Base-by-base conservation (phyloP, 2,888 invertebrate genomes). In the Pyrochroa serraticornis region DNA sequence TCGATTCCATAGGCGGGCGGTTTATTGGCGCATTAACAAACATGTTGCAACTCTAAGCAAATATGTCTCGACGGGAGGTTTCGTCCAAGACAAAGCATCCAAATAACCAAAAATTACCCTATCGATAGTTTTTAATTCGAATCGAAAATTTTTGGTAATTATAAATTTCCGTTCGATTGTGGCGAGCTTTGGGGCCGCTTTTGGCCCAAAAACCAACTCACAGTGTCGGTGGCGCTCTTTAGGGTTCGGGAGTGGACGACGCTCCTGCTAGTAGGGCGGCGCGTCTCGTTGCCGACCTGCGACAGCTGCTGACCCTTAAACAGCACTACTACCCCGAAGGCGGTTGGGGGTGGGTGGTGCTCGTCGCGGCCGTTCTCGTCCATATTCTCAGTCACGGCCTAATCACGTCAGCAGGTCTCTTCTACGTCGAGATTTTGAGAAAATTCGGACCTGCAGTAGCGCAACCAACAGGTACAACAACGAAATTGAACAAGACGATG, bases 301-400 rank as follows among this genome's bases (percentile, higher is more conserved):
- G 84, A 49, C 84, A 85, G 69, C 79, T 88, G 67, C 82, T 89
- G 52, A 88, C 88, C 6, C 82, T 89, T 65, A 87, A 89, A 65
- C 89, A 91, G 70, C 91, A 93, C 74, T 92, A 92, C 79, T 93
- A 92, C 78, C 92, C 92, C 32, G 93, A 93, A 79, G 92, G 92
- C 6, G 92, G 92, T 0, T 93, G 92, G 92, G 93, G 93, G 5
- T 93, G 92, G 91, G 85, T 91, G 48, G 87, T 93, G 47, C 83
- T 91, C 1, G 81, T 84, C 10, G 89, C 88, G 22, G 90, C 88
- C 10, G 84, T 91, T 13, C 77, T 90, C 14, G 90, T 88, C 34
- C 90, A 93, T 76, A 81, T 91, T 32, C 79, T 93, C 33, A 85
- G 88, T 12, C 88, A 90, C 71, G 93, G 93, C 0, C 79, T 91